phyloP scores from a whole-genome alignment of 2,888 invertebrate species.

The Athalia cordata region DNA sequence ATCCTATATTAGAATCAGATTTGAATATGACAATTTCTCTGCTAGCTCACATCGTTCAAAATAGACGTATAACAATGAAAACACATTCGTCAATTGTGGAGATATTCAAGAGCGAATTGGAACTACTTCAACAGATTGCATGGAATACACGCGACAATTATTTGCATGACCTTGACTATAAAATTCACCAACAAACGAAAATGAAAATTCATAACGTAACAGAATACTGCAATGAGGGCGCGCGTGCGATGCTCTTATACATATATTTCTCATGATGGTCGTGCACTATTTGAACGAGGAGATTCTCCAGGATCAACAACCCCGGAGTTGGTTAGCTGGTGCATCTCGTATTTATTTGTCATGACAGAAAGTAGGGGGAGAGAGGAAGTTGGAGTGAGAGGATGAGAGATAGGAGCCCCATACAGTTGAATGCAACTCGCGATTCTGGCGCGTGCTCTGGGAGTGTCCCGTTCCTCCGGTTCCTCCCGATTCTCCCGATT shows the following conservation, averaged over 20 bases:
- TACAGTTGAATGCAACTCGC: conserved; percentile 55
- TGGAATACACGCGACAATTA: neutral
- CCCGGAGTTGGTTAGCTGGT: conserved; percentile 61
- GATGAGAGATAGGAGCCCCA: conserved; percentile 6
- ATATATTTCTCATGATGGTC: neutral
- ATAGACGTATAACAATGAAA: neutral
- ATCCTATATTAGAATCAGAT: neutral
- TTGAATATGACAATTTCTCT: too few species aligned
- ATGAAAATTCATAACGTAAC: neutral
- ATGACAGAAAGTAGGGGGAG: conserved; percentile 3
- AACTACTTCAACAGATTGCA: too few species aligned
- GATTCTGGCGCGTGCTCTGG: conserved; percentile 63
- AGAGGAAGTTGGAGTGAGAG: conserved; percentile 41
- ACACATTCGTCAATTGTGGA: neutral
- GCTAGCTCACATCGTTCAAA: too few species aligned
- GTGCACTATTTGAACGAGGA: conserved; percentile 4
- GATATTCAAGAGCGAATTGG: too few species aligned
- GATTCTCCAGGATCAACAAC: conserved; percentile 63
- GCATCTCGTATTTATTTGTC: conserved; percentile 66
- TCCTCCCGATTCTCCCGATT: conserved; percentile 2
- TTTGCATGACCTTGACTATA: neutral
- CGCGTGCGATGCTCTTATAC: neutral
- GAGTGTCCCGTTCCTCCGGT: conserved; percentile 30
- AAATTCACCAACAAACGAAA: too few species aligned
- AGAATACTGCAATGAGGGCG: neutral